Evolutionary conservation across 2,113 vertebrate genomes (phyloP).

Genomic region (Noturus placidus): DNA sequence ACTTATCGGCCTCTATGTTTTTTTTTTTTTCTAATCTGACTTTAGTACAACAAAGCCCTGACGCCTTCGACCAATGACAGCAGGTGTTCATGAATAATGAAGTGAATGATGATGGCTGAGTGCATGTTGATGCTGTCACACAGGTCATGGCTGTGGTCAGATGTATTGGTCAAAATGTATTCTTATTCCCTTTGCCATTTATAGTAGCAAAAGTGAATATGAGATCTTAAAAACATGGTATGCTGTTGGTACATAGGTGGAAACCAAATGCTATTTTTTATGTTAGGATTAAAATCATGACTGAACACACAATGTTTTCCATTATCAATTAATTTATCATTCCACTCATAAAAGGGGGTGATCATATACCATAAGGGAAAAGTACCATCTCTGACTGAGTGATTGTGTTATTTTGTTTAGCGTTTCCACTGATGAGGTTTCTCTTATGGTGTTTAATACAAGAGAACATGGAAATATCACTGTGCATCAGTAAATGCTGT

Average conservation of each 20-base stretch:
- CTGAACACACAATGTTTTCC: background rate
- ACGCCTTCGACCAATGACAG: slow-evolving; percentile 8
- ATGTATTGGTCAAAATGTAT: background rate
- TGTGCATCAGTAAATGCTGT: slow-evolving; percentile 44
- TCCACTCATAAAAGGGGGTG: background rate
- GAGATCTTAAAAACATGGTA: background rate
- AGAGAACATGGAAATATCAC: slow-evolving; percentile 41
- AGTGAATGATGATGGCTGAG: background rate
- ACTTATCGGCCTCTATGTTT: background rate
- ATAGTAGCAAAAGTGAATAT: slow-evolving; percentile 21
- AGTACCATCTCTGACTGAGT: slow-evolving; percentile 29
- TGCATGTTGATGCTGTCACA: slow-evolving; percentile 4
- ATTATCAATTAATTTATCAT: background rate
- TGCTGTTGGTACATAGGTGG: slow-evolving; percentile 1
- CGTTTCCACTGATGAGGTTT: slow-evolving; percentile 2
- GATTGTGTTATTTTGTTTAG: slow-evolving; percentile 11
- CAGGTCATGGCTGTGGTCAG: background rate
- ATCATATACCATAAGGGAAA: slow-evolving; percentile 2
- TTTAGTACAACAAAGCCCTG: background rate
- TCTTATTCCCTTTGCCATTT: slow-evolving; percentile 25
- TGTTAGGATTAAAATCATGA: slow-evolving; percentile 10
- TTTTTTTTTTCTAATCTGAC: background rate
- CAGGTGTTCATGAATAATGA: background rate
- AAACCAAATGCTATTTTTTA: slow-evolving; percentile 5
- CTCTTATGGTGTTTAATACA: background rate